Base-by-base conservation (phyloP, 2,113 vertebrate species). In the Neoarius graeffei region DNA sequence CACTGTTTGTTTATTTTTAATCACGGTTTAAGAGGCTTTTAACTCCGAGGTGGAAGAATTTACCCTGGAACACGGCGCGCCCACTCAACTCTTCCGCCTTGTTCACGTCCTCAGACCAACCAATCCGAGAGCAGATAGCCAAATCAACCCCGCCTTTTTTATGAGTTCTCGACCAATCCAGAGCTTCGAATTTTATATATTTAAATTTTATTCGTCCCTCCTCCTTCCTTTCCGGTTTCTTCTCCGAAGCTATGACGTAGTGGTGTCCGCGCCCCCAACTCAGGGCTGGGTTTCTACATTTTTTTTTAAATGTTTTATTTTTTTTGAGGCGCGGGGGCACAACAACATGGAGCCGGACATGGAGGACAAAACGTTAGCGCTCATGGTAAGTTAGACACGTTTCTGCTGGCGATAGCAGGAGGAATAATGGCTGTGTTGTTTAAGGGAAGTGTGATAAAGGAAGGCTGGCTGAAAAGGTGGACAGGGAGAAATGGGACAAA, bases 311-410 rank as follows among this genome's bases (percentile, higher is more conserved):
- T 85, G 66, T 85, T 56, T 85, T 85, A 69, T 59, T 35, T 85
- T 84, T 73, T 85, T 73, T 85, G 71, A 56, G 57, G 57, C 35
- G 88, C 87, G 90, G 85, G 88, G 87, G 88, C 90, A 88, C 86
- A 87, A 88, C 88, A 90, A 84, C 81, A 96, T 96, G 96, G 95
- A 96, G 95, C 95, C 96, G 88, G 95, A 96, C 91, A 96, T 96
- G 92, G 96, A 96, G 93, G 96, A 96, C 92, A 96, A 96, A 94
- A 96, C 95, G 83, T 93, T 96, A 92, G 96, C 96, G 94, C 93
- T 96, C 69, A 96, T 96, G 96, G 96, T 96, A 91, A 96, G 96
- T 95, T 90, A 9, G 20, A 25, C 19, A 48, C 7, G 3, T 27
- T n/a, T 52, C 5, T 19, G 19, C 3, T 67, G 67, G 5, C 54